A percentile compares a stretch with the other conserved stretches of the same genome.
These are phyloP conservation scores for Vollenhovia emeryi DNA, from an alignment of 1,140 invertebrate species.

Conservation along the genomic window DNA sequence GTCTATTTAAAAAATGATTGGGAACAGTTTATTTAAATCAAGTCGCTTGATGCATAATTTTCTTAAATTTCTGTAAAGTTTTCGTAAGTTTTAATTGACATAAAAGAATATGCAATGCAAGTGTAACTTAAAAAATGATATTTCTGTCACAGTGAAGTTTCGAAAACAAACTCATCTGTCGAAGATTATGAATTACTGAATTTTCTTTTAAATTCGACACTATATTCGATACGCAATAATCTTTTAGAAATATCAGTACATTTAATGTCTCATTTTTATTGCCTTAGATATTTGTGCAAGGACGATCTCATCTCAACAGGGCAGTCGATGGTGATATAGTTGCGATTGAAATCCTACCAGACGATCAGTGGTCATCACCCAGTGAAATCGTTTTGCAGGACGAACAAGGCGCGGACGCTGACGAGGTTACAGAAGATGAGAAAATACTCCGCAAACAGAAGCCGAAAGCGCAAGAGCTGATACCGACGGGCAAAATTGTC, in stretches of 20 bases:
- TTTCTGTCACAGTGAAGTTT: not conserved
- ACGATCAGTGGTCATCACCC: slow-evolving; percentile 95
- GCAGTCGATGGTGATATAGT: slow-evolving; percentile 98
- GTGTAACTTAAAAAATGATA: not conserved
- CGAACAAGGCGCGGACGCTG: slow-evolving; percentile 87
- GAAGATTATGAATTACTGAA: not conserved
- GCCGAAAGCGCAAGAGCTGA: slow-evolving; percentile 83
- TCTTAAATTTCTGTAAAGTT: not conserved
- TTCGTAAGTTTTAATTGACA: not conserved
- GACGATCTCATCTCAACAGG: slow-evolving; percentile 94
- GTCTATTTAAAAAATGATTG: slow-evolving; percentile 1
- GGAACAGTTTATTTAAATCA: not conserved
- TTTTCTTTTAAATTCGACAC: not conserved
- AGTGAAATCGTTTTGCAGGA: slow-evolving; percentile 94
- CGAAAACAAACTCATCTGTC: not conserved
- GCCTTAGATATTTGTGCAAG: slow-evolving; percentile 94
- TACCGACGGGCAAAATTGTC: slow-evolving; percentile 95
- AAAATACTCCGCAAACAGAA: slow-evolving; percentile 83
- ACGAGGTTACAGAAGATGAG: slow-evolving; percentile 86
- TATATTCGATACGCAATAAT: not conserved
- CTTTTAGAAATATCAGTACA: not conserved
- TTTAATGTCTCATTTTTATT: slow-evolving; percentile 26
- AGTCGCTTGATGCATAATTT: not conserved
- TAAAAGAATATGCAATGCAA: not conserved
- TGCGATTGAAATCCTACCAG: slow-evolving; percentile 95